Percentiles rank a stretch among this genome's conserved stretches.
phyloP scores from a whole-genome alignment of 2,797 vertebrate species.

The Xiphorhynchus erythropygius region DNA sequence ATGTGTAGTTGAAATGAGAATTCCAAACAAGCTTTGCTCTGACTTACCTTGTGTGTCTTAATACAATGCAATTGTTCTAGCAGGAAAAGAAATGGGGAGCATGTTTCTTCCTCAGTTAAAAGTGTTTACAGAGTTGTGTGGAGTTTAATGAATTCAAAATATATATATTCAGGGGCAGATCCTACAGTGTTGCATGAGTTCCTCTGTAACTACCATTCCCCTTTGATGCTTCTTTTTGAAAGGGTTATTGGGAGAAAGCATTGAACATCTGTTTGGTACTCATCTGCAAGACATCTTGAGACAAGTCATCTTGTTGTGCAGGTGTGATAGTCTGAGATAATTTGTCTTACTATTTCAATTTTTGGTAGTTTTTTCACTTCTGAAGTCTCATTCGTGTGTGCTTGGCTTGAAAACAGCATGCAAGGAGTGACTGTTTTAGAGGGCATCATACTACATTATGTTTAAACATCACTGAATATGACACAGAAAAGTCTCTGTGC shows the following conservation, averaged over 20 bases:
- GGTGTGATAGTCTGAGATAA: neutral
- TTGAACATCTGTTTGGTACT: neutral
- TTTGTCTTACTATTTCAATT: neutral
- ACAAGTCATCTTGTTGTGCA: neutral
- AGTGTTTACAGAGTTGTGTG: neutral
- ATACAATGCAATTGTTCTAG: constrained; percentile 19
- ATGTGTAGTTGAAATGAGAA: constrained; percentile 38
- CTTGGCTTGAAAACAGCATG: neutral
- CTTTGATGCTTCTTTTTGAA: neutral
- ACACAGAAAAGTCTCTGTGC: neutral
- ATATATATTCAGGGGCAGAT: neutral
- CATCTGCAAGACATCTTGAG: neutral
- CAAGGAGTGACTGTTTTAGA: neutral
- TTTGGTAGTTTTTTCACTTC: neutral
- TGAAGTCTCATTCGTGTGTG: neutral
- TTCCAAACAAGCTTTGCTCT: constrained; percentile 45
- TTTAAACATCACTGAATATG: neutral
- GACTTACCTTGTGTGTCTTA: constrained; percentile 57
- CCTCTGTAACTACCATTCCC: neutral
- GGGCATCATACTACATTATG: neutral
- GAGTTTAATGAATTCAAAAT: neutral
- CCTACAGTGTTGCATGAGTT: neutral
- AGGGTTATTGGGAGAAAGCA: neutral
- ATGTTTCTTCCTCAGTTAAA: neutral
- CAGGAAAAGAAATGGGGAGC: neutral